Conservation (phyloP, 2,113 vertebrate species). For the Takifugu bimaculatus region DNA sequence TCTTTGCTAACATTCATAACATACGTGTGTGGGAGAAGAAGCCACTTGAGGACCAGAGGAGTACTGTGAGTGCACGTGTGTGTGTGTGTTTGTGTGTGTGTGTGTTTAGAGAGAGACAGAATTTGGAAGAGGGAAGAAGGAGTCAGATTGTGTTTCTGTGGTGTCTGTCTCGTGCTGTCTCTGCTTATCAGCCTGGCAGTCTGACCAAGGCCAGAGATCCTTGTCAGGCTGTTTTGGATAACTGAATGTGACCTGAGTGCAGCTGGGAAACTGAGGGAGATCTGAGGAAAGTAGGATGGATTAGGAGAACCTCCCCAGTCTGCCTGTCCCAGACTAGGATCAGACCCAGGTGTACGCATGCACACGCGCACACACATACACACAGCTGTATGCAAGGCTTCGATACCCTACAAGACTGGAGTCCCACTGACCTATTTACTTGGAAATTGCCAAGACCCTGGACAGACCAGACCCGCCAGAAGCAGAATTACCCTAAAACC, state of each 20-base stretch:
- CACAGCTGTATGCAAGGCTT: conserved; percentile 23
- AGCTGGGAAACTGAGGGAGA: conserved; percentile 43
- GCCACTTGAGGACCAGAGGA: neutral
- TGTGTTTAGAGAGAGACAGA: neutral
- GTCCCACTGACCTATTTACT: conserved; percentile 62
- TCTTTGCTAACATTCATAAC: conserved; percentile 18
- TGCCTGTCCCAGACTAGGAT: conserved; percentile 55
- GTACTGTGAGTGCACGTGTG: neutral
- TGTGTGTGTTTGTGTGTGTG: conserved; percentile 4
- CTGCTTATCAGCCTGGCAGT: conserved; percentile 55
- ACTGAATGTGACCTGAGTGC: conserved; percentile 49
- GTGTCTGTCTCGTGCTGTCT: conserved; percentile 40
- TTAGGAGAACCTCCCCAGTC: conserved; percentile 62
- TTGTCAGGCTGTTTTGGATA: conserved; percentile 48
- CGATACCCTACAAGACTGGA: conserved; percentile 38
- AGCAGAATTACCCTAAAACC: conserved; percentile 27
- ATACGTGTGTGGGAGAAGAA: conserved; percentile 17
- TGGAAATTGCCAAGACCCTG: conserved; percentile 41
- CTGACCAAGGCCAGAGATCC: conserved; percentile 60
- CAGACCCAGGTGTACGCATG: conserved; percentile 56
- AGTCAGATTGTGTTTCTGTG: conserved; percentile 18
- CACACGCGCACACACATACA: neutral
- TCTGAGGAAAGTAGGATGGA: conserved; percentile 61
- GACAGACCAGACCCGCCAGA: conserved; percentile 37
- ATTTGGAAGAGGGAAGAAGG: conserved; percentile 11